A percentile compares a stretch with the other conserved stretches of the same genome.
phyloP scores from a whole-genome alignment of 1,140 invertebrate genomes.

The Drosophila kohkoa region DNA sequence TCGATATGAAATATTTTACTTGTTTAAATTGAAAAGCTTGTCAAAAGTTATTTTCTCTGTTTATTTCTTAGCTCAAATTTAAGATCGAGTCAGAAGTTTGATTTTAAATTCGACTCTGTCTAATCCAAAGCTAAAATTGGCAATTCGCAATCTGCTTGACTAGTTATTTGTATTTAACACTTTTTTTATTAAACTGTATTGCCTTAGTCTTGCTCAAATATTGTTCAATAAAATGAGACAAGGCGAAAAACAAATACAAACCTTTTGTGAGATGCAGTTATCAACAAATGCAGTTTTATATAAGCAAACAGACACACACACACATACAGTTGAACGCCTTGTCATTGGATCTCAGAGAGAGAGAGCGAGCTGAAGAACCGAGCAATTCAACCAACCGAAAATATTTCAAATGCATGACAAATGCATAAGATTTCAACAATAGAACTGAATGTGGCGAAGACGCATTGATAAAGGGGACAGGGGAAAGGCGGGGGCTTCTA shows the following conservation, averaged over 20 bases:
- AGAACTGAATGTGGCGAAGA: slow-evolving; percentile 23
- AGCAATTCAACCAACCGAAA: slow-evolving; percentile 68
- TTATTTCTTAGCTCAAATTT: too few species aligned
- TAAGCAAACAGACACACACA: slow-evolving; percentile 20
- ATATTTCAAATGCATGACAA: slow-evolving; percentile 83
- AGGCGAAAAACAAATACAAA: slow-evolving; percentile 46
- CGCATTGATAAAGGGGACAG: too few species aligned
- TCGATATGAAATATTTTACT: too few species aligned
- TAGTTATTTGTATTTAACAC: slow-evolving; percentile 30
- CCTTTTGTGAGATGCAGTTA: slow-evolving; percentile 36
- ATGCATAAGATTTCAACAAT: slow-evolving; percentile 82
- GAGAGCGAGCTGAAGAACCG: slow-evolving; percentile 20
- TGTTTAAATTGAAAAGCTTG: too few species aligned
- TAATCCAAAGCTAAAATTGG: not conserved
- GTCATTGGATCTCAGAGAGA: slow-evolving; percentile 39
- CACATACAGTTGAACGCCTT: slow-evolving; percentile 33
- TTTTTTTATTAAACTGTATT: slow-evolving; percentile 9
- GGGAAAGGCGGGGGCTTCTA: slow-evolving; percentile 14
- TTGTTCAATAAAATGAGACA: slow-evolving; percentile 77
- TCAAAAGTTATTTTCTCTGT: too few species aligned
- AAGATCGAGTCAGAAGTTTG: too few species aligned
- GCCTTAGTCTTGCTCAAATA: slow-evolving; percentile 60
- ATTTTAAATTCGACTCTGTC: too few species aligned
- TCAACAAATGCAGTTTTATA: slow-evolving; percentile 51
- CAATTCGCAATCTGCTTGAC: not conserved